Base-by-base conservation (phyloP, 2,113 vertebrate genomes). In the Petrocephalus zakoni region DNA sequence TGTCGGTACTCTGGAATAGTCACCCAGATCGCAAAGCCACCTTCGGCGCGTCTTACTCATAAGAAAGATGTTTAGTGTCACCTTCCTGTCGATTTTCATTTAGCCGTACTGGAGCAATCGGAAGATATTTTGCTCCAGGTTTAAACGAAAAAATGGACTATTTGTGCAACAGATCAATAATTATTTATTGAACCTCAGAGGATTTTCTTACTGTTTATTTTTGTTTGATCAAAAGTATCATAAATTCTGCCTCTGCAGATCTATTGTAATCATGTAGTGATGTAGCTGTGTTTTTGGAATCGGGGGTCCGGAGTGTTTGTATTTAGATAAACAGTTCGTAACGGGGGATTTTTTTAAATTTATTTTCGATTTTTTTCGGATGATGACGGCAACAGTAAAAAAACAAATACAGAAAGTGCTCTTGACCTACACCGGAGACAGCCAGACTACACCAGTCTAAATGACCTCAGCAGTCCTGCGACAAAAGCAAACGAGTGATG, bases 401-500 rank as follows among this genome's bases (percentile, higher is more conserved):
- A 53, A 29, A 84, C 4, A 11, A 21, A 42, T 51, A 68, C 56
- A 46, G 42, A 29, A 56, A 68, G 46, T 37, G 52, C 87, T 58
- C 42, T 72, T 88, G 55, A 89, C 85, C 84, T 53, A 61, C 29
- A 85, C 55, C 56, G 58, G 42, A 21, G 46, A 42, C 78, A 46
- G 56, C 13, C 61, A 37, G 56, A 13, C 37, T 46, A 56, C 55
- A 46, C 25, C 49, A 88, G 61, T 82, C 82, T 49, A 56, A 89
- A 90, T 93, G 92, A 94, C 91, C 90, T 92, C 90, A 88, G 55
- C 90, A 89, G 89, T 92, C 88, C 84, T 93, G 93, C 90, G 42
- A 92, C 91, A 91, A 82, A 90, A 82, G 1, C 51, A 58, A 51
- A 15, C n/a, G 64, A 68, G 68, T 21, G 89, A 58, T 52, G n/a